Base-by-base conservation (phyloP, 2,888 invertebrate genomes). In the Anthophora plumipes region DNA sequence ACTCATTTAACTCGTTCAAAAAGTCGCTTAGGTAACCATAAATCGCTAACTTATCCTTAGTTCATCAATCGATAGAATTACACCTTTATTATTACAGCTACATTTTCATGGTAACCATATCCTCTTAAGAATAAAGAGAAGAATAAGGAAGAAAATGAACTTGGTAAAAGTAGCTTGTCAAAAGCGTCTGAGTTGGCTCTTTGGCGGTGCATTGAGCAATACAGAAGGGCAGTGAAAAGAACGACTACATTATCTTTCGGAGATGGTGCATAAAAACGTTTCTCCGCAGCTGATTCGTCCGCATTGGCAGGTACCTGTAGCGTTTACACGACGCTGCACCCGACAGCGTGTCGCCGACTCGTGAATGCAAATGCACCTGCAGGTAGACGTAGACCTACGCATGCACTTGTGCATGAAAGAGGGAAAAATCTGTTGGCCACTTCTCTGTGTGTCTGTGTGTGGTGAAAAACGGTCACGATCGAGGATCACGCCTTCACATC, bases 251-350 rank as follows among this genome's bases (percentile, higher is more conserved):
- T 82, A 82, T 78, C 82, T 82, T 55, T 25, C 54, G 52, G 75
- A 71, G 63, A 71, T 73, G 71, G 63, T 75, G 68, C 64, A 67
- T 78, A 75, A 82, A 82, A 83, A 79, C 72, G 72, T 66, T 70
- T 41, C 68, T 64, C 57, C 39, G 75, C 64, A 46, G 71, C 74
- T 77, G 70, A 80, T 83, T 71, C 75, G 70, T 79, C 76, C 77
- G 55, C 75, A 74, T 83, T 83, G 77, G 80, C 84, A 84, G 84
- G 83, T 83, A 84, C 83, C 84, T 80, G 83, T 61, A 72, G 61
- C 69, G 77, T 84, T 83, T 82, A 77, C 80, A 77, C 83, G 83
- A 55, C 46, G 80, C 60, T 61, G 68, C 74, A 60, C 54, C 82
- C 78, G 82, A 82, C 82, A 22, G 83, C 82, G 75, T 82, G 80